phyloP scores from a whole-genome alignment of 2,888 invertebrate species.

The Lasioglossum leucozonium region DNA sequence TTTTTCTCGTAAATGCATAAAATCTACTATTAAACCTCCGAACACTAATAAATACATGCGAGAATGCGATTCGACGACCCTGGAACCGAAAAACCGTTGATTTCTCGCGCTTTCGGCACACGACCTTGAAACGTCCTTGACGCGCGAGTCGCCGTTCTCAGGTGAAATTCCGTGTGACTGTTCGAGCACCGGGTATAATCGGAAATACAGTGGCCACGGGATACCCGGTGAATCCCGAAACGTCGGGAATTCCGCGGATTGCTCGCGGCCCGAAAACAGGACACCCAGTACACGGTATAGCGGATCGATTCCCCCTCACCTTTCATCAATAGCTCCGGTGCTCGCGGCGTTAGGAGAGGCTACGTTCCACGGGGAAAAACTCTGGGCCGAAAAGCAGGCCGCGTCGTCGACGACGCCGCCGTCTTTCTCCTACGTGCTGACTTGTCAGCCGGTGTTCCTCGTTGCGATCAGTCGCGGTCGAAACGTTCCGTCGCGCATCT shows the following conservation, averaged over 20 bases:
- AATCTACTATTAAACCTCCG: background rate
- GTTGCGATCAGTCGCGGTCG: background rate
- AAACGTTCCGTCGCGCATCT: background rate
- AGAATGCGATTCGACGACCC: background rate
- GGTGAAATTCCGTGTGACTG: background rate
- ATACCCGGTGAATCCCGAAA: conserved; percentile 3
- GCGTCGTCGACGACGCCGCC: background rate
- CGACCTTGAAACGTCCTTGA: background rate
- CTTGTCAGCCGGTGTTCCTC: background rate
- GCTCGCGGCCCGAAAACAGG: conserved; percentile 30
- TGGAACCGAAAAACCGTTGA: background rate
- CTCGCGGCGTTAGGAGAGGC: conserved; percentile 36
- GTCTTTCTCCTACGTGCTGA: background rate
- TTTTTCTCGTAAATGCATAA: too few species aligned
- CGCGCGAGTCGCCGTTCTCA: background rate
- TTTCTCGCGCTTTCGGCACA: background rate
- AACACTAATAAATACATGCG: background rate
- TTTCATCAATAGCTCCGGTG: conserved; percentile 58
- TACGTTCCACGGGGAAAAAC: conserved; percentile 39
- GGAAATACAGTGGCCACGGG: background rate
- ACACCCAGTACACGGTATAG: conserved; percentile 53
- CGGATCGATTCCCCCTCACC: conserved; percentile 58
- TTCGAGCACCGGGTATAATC: background rate
- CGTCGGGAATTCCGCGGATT: conserved; percentile 3
- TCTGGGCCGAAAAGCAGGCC: conserved; percentile 21